phyloP scores from a whole-genome alignment of 2,113 vertebrate genomes.

The Pithys albifrons region DNA sequence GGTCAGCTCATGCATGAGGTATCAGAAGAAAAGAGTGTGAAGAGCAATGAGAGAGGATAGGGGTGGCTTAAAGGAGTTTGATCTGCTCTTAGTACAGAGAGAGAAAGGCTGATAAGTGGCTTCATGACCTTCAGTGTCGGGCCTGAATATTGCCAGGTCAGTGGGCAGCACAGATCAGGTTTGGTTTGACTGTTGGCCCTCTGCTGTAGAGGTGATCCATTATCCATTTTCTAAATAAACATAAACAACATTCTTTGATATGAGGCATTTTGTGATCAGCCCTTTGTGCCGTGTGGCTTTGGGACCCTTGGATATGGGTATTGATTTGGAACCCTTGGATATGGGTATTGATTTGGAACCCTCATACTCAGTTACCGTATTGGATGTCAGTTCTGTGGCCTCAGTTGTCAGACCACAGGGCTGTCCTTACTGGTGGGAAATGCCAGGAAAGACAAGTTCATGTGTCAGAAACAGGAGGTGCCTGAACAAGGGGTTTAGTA shows the following conservation, averaged over 20 bases:
- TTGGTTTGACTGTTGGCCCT: background rate
- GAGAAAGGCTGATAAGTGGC: background rate
- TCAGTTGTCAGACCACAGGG: accelerated
- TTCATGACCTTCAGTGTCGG: background rate
- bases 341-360: background rate
- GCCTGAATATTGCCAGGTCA: background rate
- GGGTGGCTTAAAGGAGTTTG: background rate
- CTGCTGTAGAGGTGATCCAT: background rate
- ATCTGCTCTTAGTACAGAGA: background rate
- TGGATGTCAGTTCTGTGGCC: background rate
- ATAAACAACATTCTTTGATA: background rate
- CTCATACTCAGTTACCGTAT: background rate
- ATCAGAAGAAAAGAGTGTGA: background rate
- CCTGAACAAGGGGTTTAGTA: background rate
- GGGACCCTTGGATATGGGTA: background rate
- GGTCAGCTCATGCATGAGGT: background rate
- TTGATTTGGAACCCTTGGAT: background rate
- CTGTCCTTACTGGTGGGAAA: background rate
- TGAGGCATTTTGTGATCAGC: background rate
- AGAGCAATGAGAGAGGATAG: background rate
- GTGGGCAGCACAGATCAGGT: background rate
- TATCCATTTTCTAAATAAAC: background rate
- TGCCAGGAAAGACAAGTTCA: background rate
- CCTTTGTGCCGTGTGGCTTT: background rate
- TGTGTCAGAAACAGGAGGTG: background rate